A percentile compares a stretch with the other conserved stretches of the same genome.
These are phyloP conservation scores for Gonatopus flavifemur DNA, from an alignment of 1,140 invertebrate genomes.

Conservation along the genomic window DNA sequence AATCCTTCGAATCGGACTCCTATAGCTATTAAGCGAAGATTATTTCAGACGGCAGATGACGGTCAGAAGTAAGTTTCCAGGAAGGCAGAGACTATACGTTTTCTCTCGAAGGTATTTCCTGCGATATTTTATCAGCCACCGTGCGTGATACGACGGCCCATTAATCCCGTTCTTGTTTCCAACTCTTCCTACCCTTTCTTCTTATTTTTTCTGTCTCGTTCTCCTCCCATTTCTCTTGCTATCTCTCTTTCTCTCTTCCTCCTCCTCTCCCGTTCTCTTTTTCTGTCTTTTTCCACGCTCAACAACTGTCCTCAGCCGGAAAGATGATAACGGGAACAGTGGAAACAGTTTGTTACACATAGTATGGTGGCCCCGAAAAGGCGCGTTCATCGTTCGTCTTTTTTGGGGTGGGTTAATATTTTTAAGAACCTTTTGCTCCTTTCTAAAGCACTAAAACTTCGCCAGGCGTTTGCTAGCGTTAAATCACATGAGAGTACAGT, in stretches of 20 bases:
- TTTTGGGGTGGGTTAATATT: conserved; percentile 20
- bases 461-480: no score
- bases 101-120: conserved; percentile 23
- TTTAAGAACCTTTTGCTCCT: conserved; percentile 10
- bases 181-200: neutral
- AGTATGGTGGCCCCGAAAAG: conserved; percentile 19
- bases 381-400: neutral
- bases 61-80: conserved; percentile 23
- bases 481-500: no score
- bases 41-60: conserved; percentile 29
- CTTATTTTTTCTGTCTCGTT: neutral
- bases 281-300: conserved; percentile 15
- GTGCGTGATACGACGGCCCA: conserved; percentile 42
- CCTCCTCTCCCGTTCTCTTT: conserved; percentile 5
- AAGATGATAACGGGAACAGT: conserved; percentile 36
- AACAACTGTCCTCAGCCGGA: conserved; percentile 35
- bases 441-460: no score
- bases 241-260: neutral
- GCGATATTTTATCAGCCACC: conserved; percentile 40
- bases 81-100: conserved; percentile 16
- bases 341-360: conserved; percentile 42
- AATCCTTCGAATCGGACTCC: no score
- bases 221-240: neutral
- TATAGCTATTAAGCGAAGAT: conserved; percentile 29
- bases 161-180: conserved; percentile 39